These are phyloP conservation scores for Congeria kusceri DNA, from an alignment of 2,888 invertebrate genomes.

Conservation along the genomic window DNA sequence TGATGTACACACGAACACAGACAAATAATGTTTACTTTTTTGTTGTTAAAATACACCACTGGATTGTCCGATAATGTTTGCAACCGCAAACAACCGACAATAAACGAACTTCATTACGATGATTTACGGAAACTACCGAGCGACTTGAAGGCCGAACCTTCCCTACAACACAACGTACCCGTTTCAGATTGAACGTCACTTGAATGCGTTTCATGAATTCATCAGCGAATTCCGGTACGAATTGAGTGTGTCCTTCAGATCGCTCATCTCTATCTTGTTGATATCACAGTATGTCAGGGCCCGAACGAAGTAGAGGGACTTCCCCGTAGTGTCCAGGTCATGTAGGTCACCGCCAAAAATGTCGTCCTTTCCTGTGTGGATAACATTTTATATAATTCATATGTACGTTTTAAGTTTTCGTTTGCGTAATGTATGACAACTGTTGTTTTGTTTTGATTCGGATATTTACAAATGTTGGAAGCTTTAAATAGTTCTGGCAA, in stretches of 20 bases:
- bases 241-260: constrained; percentile 82
- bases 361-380: constrained; percentile 84
- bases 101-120: too few species aligned
- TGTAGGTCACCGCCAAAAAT: constrained; percentile 84
- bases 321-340: constrained; percentile 74
- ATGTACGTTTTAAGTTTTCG: too few species aligned
- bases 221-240: constrained; percentile 84
- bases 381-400: too few species aligned
- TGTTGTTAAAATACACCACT: neutral
- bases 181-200: constrained; percentile 83
- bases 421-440: too few species aligned
- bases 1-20: too few species aligned
- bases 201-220: constrained; percentile 81
- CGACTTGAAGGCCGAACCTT: too few species aligned
- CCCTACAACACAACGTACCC: constrained; percentile 68
- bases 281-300: constrained; percentile 84
- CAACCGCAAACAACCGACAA: too few species aligned
- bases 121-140: too few species aligned
- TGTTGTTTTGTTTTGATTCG: too few species aligned
- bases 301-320: constrained; percentile 83
- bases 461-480: too few species aligned
- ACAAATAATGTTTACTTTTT: neutral
- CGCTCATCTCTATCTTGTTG: constrained; percentile 83
- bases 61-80: neutral
- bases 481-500: too few species aligned